Evolutionary conservation across 2,888 invertebrate species (phyloP).

Genomic region (Stratiomys singularior): DNA sequence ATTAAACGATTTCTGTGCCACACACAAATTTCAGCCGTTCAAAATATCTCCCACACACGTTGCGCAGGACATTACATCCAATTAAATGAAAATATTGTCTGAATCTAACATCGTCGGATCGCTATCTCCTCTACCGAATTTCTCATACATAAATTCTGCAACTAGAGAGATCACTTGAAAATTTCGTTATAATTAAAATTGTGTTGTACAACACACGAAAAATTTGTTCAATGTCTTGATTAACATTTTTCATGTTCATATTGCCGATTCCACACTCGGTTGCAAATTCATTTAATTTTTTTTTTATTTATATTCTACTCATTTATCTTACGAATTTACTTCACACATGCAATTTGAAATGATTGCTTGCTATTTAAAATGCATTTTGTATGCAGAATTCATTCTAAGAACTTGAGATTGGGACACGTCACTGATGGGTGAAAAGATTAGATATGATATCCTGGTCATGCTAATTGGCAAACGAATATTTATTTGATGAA

Average conservation of each 20-base stretch:
- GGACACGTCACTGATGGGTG: too few relatives aligned
- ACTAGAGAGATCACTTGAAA: neutral
- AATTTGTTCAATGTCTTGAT: conserved; percentile 30
- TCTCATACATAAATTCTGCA: neutral
- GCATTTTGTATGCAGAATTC: too few relatives aligned
- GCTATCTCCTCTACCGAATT: neutral
- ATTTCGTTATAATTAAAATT: conserved; percentile 9
- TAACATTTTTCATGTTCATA: conserved; percentile 27
- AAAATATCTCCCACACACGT: conserved; percentile 9
- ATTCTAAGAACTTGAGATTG: too few relatives aligned
- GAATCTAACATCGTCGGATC: neutral
- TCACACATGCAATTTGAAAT: too few relatives aligned
- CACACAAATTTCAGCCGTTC: neutral
- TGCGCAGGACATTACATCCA: neutral
- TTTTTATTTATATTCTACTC: too few relatives aligned
- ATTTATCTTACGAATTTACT: too few relatives aligned
- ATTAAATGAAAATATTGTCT: neutral
- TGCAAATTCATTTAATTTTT: neutral
- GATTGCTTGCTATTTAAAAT: too few relatives aligned
- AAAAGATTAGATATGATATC: too few relatives aligned
- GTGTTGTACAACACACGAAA: conserved; percentile 17
- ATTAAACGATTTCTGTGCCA: neutral
- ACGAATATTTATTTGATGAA: too few relatives aligned
- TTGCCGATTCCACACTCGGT: neutral
- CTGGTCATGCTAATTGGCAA: too few relatives aligned